Percentiles rank a stretch among this genome's conserved stretches.
Conservation (phyloP, 2,113 vertebrate species). For the Spilogale gracilis region DNA sequence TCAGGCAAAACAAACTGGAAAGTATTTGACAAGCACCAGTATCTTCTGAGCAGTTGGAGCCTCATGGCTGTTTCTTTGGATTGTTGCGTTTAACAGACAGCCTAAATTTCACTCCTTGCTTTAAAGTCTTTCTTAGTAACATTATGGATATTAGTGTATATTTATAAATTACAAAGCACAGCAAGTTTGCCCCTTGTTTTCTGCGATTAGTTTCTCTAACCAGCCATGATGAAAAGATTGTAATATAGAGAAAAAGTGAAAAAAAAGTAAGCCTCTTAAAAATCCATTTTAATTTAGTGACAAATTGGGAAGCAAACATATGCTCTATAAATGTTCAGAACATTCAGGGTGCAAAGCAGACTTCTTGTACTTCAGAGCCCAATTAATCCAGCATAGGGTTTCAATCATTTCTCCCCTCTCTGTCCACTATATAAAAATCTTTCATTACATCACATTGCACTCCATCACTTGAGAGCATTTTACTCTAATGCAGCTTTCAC, state of each 20-base stretch:
- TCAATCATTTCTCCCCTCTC: slow-evolving; percentile 17
- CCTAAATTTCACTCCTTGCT: slow-evolving; percentile 74
- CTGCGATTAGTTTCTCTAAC: slow-evolving; percentile 80
- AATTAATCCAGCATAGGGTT: slow-evolving; percentile 80
- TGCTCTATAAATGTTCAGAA: slow-evolving; percentile 75
- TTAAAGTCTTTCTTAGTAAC: slow-evolving; percentile 82
- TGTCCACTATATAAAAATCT: slow-evolving; percentile 60
- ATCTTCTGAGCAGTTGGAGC: slow-evolving; percentile 52
- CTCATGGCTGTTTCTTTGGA: slow-evolving; percentile 73
- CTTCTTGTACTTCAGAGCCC: slow-evolving; percentile 80
- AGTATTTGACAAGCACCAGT: slow-evolving; percentile 49
- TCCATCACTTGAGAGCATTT: slow-evolving; percentile 54
- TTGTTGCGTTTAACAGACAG: slow-evolving; percentile 80
- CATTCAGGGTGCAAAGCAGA: slow-evolving; percentile 80
- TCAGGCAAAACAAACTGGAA: slow-evolving; percentile 76
- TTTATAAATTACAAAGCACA: slow-evolving; percentile 85
- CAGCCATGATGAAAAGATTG: slow-evolving; percentile 84
- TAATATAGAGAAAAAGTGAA: slow-evolving; percentile 56
- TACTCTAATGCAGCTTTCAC: slow-evolving; percentile 74
- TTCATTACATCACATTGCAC: slow-evolving; percentile 37
- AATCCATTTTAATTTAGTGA: slow-evolving; percentile 84
- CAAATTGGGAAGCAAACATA: slow-evolving; percentile 81
- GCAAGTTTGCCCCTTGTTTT: slow-evolving; percentile 66
- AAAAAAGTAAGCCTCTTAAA: slow-evolving; percentile 78
- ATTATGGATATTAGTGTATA: slow-evolving; percentile 76